Evolutionary conservation across 2,888 invertebrate species (phyloP).

Genomic region (Pachycephus smyrnensis): DNA sequence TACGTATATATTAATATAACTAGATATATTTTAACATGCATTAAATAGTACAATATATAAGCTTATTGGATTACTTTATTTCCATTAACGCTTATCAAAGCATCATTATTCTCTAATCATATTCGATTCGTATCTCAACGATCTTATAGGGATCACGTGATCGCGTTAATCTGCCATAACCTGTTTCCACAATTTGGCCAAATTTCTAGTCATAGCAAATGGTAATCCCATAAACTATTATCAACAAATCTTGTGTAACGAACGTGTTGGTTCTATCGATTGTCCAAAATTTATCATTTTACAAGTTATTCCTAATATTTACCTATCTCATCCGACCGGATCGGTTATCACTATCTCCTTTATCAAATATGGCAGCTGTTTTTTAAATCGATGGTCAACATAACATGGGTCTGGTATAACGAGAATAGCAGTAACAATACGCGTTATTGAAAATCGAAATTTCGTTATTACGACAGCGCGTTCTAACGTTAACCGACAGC

Average conservation of each 20-base stretch:
- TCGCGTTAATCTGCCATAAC: neutral
- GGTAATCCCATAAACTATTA: neutral
- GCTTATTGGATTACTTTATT: neutral
- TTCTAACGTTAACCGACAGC: neutral
- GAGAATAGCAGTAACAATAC: neutral
- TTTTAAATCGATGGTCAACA: too few species aligned
- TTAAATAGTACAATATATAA: neutral
- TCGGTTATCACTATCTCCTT: neutral
- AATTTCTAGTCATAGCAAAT: neutral
- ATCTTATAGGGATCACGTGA: neutral
- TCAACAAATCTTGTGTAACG: neutral
- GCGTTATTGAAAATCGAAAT: constrained; percentile 43
- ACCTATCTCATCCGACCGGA: neutral
- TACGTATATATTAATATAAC: neutral
- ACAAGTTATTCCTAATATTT: neutral
- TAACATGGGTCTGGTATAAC: constrained; percentile 7
- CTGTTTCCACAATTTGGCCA: neutral
- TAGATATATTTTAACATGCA: neutral
- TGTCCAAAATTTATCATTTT: neutral
- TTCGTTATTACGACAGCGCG: constrained; percentile 35
- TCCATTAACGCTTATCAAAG: neutral
- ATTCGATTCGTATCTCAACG: neutral
- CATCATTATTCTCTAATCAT: neutral
- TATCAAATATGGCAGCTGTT: neutral
- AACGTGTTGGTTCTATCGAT: neutral